Conservation (phyloP, 2,113 vertebrate species). For the Micronisus gabar region DNA sequence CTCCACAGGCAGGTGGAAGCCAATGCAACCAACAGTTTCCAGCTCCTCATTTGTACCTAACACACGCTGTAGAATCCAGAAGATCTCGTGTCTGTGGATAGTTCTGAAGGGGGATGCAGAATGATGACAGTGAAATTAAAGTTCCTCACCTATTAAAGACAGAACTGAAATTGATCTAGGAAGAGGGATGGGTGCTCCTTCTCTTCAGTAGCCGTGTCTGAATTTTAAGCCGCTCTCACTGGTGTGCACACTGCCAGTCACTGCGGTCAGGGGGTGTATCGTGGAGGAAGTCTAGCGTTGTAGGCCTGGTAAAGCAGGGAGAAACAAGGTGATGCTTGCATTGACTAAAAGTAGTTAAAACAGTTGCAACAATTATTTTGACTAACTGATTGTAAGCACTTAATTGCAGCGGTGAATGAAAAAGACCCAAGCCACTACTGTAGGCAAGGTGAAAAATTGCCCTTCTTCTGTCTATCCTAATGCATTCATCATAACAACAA, state of each 20-base stretch:
- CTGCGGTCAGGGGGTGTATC: not conserved
- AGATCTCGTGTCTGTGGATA: not conserved
- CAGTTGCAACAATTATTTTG: not conserved
- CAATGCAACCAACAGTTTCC: not conserved
- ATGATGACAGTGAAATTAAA: not conserved
- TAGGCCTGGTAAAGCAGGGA: not conserved
- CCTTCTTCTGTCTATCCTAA: not conserved
- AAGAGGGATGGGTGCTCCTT: not conserved
- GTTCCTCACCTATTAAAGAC: not conserved
- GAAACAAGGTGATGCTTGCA: not conserved
- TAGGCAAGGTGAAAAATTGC: not conserved
- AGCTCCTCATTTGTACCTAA: not conserved
- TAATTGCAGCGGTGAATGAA: not conserved
- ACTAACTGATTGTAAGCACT: not conserved
- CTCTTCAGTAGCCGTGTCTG: not conserved
- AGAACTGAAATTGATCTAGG: not conserved
- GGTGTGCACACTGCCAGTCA: not conserved
- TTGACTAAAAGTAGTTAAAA: not conserved
- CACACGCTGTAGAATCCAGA: not conserved
- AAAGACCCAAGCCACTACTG: accelerated
- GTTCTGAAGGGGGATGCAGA: not conserved
- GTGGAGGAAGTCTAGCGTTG: not conserved
- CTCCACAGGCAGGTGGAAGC: not conserved
- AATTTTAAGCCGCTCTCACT: not conserved
- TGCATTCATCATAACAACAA: not conserved